Evolutionary conservation across 2,888 invertebrate species (phyloP), one percentile per base, ranked within the genome.

Genomic region (Merodon equestris): DNA sequence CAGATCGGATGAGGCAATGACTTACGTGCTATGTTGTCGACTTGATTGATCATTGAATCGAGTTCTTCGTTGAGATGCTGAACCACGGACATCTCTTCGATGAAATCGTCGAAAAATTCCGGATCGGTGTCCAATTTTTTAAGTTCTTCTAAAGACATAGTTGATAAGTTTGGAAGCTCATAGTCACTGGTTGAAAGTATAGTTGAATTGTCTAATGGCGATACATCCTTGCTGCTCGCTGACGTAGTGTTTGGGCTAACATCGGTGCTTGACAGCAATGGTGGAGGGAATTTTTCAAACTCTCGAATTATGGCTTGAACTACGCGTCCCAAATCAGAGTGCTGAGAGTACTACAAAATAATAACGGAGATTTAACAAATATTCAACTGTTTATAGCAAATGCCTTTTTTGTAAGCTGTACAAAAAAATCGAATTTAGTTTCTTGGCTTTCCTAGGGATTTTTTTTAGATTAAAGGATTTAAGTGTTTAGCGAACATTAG

Each of bases 241-340:
- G 68, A 64, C 7, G 60, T 56, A 14, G 40, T 10, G 60, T 51
- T 76, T 45, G 71, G 56, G 45, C 45, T 67, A 12, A 57, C 38
- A 17, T 81, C 79, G 18, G 40, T 87, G 15, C 44, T 18, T 5
- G 66, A 18, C 64, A 88, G 68, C 71, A 91, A 84, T 50, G 90
- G 90, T 60, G 90, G 92, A 76, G 91, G 92, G 85, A 89, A 92
- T 84, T 92, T 91, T 87, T 94, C 93, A 83, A 94, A 94, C 87
- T 95, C 95, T 63, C 95, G 90, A 79, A 94, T 94, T 53, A 95
- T 93, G 15, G 94, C 95, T 87, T 95, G 95, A 0, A 95, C 95
- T 1, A 95, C 93, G 68, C 95, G 91, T 0, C 94, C 94, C 82
- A 95, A 90, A 88, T 95, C 95, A 0, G 95, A 95, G 88, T 95